A percentile compares a stretch with the other conserved stretches of the same genome.
Evolutionary conservation across 2,113 vertebrate genomes (phyloP).

Genomic region (Serilophus lunatus): DNA sequence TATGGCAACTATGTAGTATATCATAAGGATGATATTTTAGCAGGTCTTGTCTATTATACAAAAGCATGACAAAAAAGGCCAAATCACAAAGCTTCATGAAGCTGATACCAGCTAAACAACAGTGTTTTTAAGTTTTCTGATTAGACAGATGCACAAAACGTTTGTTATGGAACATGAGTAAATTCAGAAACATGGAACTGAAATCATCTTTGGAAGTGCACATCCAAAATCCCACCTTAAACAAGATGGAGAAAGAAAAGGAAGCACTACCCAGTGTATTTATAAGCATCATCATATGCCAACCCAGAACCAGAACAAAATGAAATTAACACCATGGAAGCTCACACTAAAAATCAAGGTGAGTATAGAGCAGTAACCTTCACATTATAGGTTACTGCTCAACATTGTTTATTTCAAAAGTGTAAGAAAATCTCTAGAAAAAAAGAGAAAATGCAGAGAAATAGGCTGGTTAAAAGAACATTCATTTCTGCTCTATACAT

Average conservation of each 20-base stretch:
- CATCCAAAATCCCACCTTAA: background rate
- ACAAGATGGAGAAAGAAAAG: background rate
- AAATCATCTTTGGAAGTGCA: background rate
- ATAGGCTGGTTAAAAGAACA: background rate
- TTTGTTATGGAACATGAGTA: background rate
- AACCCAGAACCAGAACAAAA: background rate
- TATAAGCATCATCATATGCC: background rate
- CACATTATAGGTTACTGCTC: background rate
- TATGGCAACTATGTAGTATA: background rate
- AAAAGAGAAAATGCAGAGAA: background rate
- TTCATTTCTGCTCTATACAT: background rate
- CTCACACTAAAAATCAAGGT: background rate
- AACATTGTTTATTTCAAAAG: background rate
- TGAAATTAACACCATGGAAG: background rate
- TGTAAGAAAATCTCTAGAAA: background rate
- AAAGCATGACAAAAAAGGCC: background rate
- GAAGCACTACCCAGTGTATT: background rate
- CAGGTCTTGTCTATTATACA: background rate
- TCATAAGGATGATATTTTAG: accelerated
- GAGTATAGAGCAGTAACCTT: background rate
- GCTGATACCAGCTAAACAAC: background rate
- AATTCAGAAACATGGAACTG: background rate
- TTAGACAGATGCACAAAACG: background rate
- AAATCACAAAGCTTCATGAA: background rate
- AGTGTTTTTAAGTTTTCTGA: background rate